Evolutionary conservation across 2,888 invertebrate species (phyloP).

Genomic region (Deroplatys truncata): DNA sequence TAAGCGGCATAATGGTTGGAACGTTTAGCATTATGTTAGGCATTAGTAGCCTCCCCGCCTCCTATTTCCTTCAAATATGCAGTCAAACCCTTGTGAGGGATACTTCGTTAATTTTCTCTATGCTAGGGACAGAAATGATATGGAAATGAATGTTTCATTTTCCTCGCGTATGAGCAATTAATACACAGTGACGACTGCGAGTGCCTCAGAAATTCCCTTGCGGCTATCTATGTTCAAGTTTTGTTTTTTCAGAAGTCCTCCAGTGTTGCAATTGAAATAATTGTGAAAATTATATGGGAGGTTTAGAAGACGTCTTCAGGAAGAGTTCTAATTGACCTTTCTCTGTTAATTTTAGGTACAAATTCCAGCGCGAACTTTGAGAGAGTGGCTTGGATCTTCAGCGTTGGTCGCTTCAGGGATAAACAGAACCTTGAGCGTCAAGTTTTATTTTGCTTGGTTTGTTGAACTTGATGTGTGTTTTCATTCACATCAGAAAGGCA

Average conservation of each 20-base stretch:
- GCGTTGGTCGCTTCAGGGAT: no score
- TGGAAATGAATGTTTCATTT: not conserved
- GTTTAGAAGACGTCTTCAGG: not conserved
- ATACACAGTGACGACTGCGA: not conserved
- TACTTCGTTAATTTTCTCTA: not conserved
- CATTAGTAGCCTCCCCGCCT: not conserved
- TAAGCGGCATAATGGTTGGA: not conserved
- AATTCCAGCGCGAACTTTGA: not conserved
- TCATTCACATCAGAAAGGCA: no score
- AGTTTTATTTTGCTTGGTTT: no score
- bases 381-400: no score
- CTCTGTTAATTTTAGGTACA: not conserved
- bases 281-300: not conserved
- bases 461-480: no score
- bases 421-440: no score
- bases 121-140: not conserved
- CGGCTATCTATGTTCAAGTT: not conserved
- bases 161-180: not conserved
- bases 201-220: not conserved
- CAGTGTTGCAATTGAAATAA: not conserved
- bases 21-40: slow-evolving; percentile 9
- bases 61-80: not conserved
- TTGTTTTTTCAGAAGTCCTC: not conserved
- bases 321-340: not conserved
- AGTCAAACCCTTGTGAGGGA: not conserved